Percentiles rank a stretch among this genome's conserved stretches.
Evolutionary conservation across 1,140 invertebrate species (phyloP).

Genomic region (Stegodyphus mimosarum): DNA sequence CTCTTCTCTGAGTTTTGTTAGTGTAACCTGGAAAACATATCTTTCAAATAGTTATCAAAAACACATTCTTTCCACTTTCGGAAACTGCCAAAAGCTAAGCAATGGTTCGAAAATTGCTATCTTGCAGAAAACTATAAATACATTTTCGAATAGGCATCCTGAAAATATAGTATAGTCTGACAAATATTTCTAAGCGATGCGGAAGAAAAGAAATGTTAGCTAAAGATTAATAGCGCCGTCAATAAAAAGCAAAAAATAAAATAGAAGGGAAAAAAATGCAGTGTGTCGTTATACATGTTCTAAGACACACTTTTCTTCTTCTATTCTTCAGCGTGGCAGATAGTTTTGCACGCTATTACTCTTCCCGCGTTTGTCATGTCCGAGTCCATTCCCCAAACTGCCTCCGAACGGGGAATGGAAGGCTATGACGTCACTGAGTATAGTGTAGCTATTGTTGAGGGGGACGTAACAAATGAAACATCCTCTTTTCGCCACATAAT

Average conservation of each 20-base stretch:
- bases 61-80: too few relatives aligned
- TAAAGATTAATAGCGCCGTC: too few relatives aligned
- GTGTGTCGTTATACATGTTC: conserved; percentile 13
- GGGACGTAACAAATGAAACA: neutral
- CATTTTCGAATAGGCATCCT: too few relatives aligned
- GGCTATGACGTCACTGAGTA: neutral
- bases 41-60: too few relatives aligned
- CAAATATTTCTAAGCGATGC: too few relatives aligned
- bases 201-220: too few relatives aligned
- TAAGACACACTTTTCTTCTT: neutral
- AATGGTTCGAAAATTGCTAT: too few relatives aligned
- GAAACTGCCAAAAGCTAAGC: too few relatives aligned
- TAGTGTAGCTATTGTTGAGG: neutral
- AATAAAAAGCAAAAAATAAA: neutral
- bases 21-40: too few relatives aligned
- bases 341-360: conserved; percentile 26
- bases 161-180: too few relatives aligned
- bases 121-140: too few relatives aligned
- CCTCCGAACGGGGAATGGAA: neutral
- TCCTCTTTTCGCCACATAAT: conserved; percentile 19
- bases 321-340: conserved; percentile 7
- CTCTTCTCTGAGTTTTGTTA: too few relatives aligned
- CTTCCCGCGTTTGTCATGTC: conserved; percentile 4
- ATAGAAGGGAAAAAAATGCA: neutral
- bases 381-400: neutral